Evolutionary conservation across 2,113 vertebrate genomes (phyloP).

Genomic region (Neodontobutis hainanensis): DNA sequence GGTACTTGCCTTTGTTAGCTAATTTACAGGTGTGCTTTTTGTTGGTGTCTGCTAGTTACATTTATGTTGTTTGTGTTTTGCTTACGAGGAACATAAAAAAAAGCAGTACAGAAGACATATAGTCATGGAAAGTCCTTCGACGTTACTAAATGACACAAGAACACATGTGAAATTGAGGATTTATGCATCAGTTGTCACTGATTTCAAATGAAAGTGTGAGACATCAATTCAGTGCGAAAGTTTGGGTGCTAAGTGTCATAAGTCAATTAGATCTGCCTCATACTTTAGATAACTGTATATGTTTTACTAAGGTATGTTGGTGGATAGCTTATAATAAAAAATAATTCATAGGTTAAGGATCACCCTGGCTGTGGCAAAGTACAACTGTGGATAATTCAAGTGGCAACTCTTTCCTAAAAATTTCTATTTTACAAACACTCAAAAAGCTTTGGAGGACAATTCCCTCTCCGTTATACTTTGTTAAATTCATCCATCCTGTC

Average conservation of each 20-base stretch:
- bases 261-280: background rate
- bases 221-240: no score
- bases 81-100: background rate
- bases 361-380: slow-evolving; percentile 22
- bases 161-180: background rate
- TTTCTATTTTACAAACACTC: slow-evolving; percentile 17
- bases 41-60: slow-evolving; percentile 23
- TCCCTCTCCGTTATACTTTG: slow-evolving; percentile 1
- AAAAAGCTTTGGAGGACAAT: slow-evolving; percentile 21
- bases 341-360: slow-evolving; percentile 22
- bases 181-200: background rate
- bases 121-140: no score
- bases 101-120: background rate
- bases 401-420: slow-evolving; percentile 19
- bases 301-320: no score
- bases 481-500: slow-evolving; percentile 28
- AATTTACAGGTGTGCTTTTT: slow-evolving; percentile 44
- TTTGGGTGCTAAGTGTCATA: no score
- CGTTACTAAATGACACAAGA: background rate
- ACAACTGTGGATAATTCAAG: slow-evolving; percentile 37
- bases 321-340: slow-evolving; percentile 7
- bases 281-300: background rate
- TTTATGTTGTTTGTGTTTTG: slow-evolving; percentile 29
- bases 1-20: slow-evolving; percentile 33
- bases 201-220: no score